Percentiles rank a stretch among this genome's conserved stretches.
These are phyloP conservation scores for Orchestia grillus DNA, from an alignment of 1,140 invertebrate genomes.

Conservation along the genomic window DNA sequence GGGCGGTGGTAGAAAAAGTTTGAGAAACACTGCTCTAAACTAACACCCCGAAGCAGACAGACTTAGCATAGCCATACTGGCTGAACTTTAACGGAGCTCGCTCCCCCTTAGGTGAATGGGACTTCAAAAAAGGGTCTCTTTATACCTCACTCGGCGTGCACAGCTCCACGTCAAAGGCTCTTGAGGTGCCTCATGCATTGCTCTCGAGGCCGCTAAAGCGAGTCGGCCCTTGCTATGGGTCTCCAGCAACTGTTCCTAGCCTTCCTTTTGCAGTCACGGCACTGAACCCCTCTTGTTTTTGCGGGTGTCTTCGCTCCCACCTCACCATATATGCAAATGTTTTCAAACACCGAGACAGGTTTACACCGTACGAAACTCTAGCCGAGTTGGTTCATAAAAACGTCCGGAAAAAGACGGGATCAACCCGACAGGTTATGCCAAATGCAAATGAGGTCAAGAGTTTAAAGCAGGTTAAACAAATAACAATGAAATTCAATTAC, in stretches of 20 bases:
- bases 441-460: conserved; percentile 23
- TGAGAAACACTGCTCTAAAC: too few relatives aligned
- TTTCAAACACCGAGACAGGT: background rate
- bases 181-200: background rate
- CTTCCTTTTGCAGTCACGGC: background rate
- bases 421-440: background rate
- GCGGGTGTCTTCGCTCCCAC: background rate
- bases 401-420: background rate
- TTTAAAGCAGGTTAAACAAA: background rate
- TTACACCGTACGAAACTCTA: conserved; percentile 23
- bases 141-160: background rate
- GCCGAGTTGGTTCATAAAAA: conserved; percentile 23
- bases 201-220: background rate
- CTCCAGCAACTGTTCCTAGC: background rate
- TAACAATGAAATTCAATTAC: background rate
- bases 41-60: background rate
- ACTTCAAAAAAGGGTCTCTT: background rate
- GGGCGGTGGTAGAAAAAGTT: too few relatives aligned
- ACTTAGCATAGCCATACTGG: background rate
- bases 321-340: conserved; percentile 41
- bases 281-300: background rate
- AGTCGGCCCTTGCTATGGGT: background rate
- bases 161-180: background rate
- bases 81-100: background rate
- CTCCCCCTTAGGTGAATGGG: background rate